A percentile compares a stretch with the other conserved stretches of the same genome.
Evolutionary conservation across 2,797 vertebrate species (phyloP).

Genomic region (Acropternis orthonyx): DNA sequence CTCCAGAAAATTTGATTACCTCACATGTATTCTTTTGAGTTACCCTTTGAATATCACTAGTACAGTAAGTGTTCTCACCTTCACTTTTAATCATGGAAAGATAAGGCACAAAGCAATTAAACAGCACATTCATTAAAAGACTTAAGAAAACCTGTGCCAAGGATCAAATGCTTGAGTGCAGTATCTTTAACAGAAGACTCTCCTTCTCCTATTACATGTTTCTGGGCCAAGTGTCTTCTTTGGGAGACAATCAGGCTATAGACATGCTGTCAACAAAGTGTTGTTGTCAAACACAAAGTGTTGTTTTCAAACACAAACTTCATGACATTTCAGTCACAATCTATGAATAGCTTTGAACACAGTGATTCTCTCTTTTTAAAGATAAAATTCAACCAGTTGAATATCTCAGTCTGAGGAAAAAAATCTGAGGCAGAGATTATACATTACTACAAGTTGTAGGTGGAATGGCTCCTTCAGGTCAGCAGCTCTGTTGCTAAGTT

Average conservation of each 20-base stretch:
- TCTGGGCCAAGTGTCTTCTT: neutral
- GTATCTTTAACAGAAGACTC: neutral
- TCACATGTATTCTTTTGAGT: neutral
- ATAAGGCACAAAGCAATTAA: conserved; percentile 12
- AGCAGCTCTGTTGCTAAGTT: neutral
- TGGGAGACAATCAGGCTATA: neutral
- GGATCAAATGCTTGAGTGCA: neutral
- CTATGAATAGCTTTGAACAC: neutral
- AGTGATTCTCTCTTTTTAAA: neutral
- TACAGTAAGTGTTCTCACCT: neutral
- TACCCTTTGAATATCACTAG: neutral
- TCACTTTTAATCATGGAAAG: conserved; percentile 1
- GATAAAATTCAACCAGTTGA: neutral
- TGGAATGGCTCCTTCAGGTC: neutral
- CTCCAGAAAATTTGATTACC: neutral
- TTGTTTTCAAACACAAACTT: neutral
- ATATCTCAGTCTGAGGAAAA: neutral
- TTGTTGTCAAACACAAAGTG: neutral
- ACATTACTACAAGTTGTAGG: neutral
- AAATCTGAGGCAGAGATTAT: neutral
- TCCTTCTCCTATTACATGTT: neutral
- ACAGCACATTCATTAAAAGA: neutral
- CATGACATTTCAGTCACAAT: neutral
- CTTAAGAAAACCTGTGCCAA: neutral
- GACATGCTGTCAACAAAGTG: neutral